These are phyloP conservation scores for Tragopan temminckii DNA, from an alignment of 2,797 vertebrate species.

Conservation along the genomic window DNA sequence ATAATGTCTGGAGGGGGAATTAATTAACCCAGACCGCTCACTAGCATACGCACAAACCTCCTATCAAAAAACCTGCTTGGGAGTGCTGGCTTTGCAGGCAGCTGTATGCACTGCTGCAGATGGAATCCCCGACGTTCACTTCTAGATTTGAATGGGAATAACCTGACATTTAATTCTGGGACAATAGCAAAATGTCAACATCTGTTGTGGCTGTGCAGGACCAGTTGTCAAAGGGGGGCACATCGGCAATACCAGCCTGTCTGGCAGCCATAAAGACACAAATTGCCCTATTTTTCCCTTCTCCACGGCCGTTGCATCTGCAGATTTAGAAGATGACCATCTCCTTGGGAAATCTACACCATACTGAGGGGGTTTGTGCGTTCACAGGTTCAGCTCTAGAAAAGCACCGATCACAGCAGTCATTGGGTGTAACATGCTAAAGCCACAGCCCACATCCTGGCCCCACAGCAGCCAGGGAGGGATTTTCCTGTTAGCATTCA, in stretches of 20 bases:
- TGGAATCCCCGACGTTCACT: constrained; percentile 53
- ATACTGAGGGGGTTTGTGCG: background rate
- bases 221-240: background rate
- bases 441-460: background rate
- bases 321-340: background rate
- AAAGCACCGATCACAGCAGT: background rate
- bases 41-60: constrained; percentile 10
- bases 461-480: background rate
- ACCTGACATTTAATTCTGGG: constrained; percentile 81
- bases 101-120: constrained; percentile 60
- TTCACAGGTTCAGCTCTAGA: background rate
- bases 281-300: background rate
- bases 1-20: constrained; percentile 68
- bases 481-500: background rate
- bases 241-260: background rate
- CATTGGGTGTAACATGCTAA: accelerated
- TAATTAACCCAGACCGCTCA: constrained; percentile 69
- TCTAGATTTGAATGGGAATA: constrained; percentile 66
- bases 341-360: background rate
- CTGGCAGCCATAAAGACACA: background rate
- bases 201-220: constrained; percentile 70
- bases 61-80: constrained; percentile 59
- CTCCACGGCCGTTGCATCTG: background rate
- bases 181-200: constrained; percentile 81
- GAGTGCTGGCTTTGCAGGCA: constrained; percentile 50